Evolutionary conservation across 1,140 invertebrate species (phyloP).

Genomic region (Hycleus phaleratus): DNA sequence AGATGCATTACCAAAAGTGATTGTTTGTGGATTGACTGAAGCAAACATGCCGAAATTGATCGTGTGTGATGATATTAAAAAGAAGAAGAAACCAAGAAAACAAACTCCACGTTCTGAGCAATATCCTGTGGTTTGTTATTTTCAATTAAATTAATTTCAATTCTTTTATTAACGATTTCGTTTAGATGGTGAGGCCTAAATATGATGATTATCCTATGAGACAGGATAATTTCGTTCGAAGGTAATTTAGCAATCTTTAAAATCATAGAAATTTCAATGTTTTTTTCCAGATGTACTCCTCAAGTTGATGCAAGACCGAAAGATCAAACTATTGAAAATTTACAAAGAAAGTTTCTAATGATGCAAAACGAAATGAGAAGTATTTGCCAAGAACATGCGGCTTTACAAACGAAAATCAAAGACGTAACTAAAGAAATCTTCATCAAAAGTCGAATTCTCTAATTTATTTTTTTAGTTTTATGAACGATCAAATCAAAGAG

Average conservation of each 20-base stretch:
- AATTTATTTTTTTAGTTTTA: neutral
- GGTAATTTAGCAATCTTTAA: no score
- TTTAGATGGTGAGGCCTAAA: no score
- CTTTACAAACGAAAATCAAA: no score
- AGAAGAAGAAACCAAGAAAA: neutral
- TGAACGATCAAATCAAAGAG: neutral
- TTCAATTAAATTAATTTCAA: neutral
- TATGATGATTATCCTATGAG: no score
- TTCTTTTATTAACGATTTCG: neutral
- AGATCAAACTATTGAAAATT: no score
- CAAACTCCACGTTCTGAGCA: neutral
- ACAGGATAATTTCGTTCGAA: no score
- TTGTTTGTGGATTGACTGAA: slow-evolving; percentile 35
- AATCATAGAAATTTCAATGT: no score
- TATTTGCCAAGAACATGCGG: neutral
- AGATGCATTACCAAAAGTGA: slow-evolving; percentile 35
- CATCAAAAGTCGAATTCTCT: neutral
- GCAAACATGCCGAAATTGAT: slow-evolving; percentile 37
- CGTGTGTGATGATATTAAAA: slow-evolving; percentile 31
- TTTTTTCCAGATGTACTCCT: no score
- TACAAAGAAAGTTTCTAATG: no score
- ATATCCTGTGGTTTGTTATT: neutral
- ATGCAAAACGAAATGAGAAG: no score
- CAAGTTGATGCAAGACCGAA: no score
- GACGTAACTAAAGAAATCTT: neutral